A percentile compares a stretch with the other conserved stretches of the same genome.
phyloP scores from a whole-genome alignment of 2,888 invertebrate genomes.

The Protophormia terraenovae region DNA sequence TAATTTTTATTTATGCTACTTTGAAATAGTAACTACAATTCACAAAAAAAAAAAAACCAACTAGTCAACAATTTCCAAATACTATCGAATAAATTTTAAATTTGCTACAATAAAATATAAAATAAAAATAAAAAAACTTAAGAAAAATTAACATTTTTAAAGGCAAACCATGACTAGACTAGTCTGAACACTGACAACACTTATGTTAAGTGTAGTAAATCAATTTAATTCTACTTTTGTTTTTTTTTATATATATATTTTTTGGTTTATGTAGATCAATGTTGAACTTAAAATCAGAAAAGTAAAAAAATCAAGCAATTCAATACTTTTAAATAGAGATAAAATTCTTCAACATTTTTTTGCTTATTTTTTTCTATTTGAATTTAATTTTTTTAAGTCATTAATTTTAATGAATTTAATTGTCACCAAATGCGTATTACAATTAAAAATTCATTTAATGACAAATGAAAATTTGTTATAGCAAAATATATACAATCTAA shows the following conservation, averaged over 20 bases:
- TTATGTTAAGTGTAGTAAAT: conserved; percentile 48
- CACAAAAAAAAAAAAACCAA: conserved; percentile 17
- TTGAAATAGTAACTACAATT: not conserved
- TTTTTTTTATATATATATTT: conserved; percentile 19
- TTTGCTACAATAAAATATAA: conserved; percentile 30
- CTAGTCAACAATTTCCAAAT: conserved; percentile 42
- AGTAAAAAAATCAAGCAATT: conserved; percentile 10
- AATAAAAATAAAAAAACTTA: conserved; percentile 32
- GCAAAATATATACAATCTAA: not conserved
- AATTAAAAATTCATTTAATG: conserved; percentile 66
- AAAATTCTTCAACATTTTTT: conserved; percentile 47
- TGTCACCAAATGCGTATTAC: conserved; percentile 63
- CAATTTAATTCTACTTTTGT: conserved; percentile 44
- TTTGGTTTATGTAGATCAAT: conserved; percentile 65
- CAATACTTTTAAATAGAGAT: conserved; percentile 42
- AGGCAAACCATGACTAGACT: conserved; percentile 47
- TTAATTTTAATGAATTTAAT: conserved; percentile 68
- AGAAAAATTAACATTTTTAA: conserved; percentile 66
- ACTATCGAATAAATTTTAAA: conserved; percentile 49
- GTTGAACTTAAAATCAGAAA: conserved; percentile 40
- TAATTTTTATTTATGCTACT: conserved; percentile 26
- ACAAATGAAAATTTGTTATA: conserved; percentile 45
- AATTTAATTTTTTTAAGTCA: conserved; percentile 58
- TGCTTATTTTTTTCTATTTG: conserved; percentile 40
- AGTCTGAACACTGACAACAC: conserved; percentile 28